Base-by-base conservation (phyloP, 1,140 invertebrate genomes). In the Bombus confusus region DNA sequence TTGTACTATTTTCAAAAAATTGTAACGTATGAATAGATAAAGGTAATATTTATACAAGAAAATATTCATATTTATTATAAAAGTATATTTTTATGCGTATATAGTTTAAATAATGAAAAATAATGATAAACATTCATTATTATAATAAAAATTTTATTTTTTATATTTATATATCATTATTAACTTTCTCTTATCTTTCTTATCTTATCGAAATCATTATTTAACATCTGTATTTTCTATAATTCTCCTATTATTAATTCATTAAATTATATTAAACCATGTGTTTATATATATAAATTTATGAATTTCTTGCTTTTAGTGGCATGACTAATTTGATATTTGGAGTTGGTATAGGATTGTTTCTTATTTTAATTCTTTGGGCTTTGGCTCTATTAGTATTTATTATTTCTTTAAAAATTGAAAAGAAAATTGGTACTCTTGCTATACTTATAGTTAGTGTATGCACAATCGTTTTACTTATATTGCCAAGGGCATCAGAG, bases 341-440 rank as follows among this genome's bases (percentile, higher is more conserved):
- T 88, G 96, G 94, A 86, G 93, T 96, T 80, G 96, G 96, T 85
- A 91, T 96, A 86, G 96, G 96, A 86, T 91, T 96, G 66, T 96
- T 96, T 87, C 92, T 96, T 78, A 92, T 97, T 86, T 92, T 96
- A 75, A 93, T 94, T 80, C 88, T 96, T 82, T 96, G 96, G 96
- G 92, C 95, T 82, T 87, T 95, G 57, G 95, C 96, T 68, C 92
- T 95, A 80, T 81, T 96, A 62, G 91, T 96, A 77, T 96, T 96
- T 91, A 92, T 96, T 28, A 89, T 96, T 47, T 96, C 96, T 9
- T 86, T 96, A 52, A 94, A 95, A 89, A 94, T 96, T 83, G 95
- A 96, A 85, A 96, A 95, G 89, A 95, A 95, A 92, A 88, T 96
- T 80, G 96, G 96, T 47, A 92, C 94, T 87, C 89, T 96, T 82